Conservation (phyloP, 1,140 invertebrate species). For the Bombus impatiens region DNA sequence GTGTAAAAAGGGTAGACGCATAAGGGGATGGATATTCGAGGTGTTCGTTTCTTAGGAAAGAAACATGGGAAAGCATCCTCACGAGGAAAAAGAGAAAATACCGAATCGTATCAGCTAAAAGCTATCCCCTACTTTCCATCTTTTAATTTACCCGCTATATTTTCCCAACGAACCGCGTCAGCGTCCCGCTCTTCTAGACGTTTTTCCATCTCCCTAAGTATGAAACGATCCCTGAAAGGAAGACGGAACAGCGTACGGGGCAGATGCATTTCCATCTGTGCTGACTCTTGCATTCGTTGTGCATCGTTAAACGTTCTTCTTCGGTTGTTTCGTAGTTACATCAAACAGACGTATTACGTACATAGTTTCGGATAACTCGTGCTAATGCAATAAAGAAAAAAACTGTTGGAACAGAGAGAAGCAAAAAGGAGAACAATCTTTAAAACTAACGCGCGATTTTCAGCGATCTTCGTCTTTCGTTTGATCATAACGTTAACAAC, state of each 20-base stretch:
- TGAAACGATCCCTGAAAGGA: conserved; percentile 61
- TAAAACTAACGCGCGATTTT: not conserved
- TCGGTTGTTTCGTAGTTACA: not conserved
- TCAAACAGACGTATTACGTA: too few relatives aligned
- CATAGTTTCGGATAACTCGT: not conserved
- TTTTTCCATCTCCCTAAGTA: conserved; percentile 59
- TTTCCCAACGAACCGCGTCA: conserved; percentile 46
- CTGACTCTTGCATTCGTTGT: not conserved
- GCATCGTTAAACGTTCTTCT: conserved; percentile 3
- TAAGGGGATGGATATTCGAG: not conserved
- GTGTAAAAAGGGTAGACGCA: not conserved
- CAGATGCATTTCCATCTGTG: conserved; percentile 29
- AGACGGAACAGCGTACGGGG: conserved; percentile 1
- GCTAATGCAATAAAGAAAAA: not conserved
- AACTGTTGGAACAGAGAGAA: not conserved
- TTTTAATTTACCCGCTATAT: conserved; percentile 60
- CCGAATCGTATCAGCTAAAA: conserved; percentile 53
- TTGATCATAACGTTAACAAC: not conserved
- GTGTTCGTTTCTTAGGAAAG: not conserved
- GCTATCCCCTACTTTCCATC: conserved; percentile 8
- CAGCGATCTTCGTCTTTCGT: not conserved
- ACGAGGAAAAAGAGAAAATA: conserved; percentile 21
- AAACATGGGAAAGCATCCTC: not conserved
- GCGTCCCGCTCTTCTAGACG: conserved; percentile 51
- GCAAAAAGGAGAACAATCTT: not conserved